These are phyloP conservation scores for Trichechus manatus DNA, from an alignment of 2,113 vertebrate species.

Conservation along the genomic window DNA sequence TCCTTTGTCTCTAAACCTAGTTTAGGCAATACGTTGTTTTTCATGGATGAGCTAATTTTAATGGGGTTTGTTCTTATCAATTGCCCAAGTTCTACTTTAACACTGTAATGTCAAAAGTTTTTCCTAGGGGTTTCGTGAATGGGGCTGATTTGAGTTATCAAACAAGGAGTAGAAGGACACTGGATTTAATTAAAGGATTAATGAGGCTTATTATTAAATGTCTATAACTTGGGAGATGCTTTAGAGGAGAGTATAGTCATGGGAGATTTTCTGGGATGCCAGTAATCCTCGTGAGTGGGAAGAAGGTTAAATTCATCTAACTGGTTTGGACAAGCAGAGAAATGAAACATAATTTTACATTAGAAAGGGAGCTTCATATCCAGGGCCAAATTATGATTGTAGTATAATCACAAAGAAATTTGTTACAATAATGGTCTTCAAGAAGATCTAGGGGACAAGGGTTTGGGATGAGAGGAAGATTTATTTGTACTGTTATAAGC, in stretches of 20 bases:
- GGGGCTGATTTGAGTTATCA: background rate
- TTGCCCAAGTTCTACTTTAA: background rate
- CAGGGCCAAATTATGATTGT: background rate
- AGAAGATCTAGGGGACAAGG: background rate
- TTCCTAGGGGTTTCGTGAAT: background rate
- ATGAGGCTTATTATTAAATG: background rate
- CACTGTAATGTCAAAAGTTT: background rate
- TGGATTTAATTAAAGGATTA: background rate
- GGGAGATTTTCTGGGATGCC: background rate
- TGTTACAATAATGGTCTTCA: background rate
- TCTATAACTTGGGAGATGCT: background rate
- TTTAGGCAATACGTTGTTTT: background rate
- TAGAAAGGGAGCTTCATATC: background rate
- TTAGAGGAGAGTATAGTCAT: background rate
- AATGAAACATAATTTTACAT: background rate
- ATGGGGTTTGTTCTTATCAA: background rate
- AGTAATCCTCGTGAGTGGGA: background rate
- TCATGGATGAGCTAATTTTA: conserved; percentile 8
- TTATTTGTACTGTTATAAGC: background rate
- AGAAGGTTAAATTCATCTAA: background rate
- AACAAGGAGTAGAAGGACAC: background rate
- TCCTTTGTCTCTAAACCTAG: conserved; percentile 70
- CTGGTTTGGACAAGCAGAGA: conserved; percentile 18
- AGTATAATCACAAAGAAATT: background rate
- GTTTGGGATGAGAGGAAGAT: background rate